Evolutionary conservation across 2,797 vertebrate genomes (phyloP).

Genomic region (Coccyzus lansbergi): DNA sequence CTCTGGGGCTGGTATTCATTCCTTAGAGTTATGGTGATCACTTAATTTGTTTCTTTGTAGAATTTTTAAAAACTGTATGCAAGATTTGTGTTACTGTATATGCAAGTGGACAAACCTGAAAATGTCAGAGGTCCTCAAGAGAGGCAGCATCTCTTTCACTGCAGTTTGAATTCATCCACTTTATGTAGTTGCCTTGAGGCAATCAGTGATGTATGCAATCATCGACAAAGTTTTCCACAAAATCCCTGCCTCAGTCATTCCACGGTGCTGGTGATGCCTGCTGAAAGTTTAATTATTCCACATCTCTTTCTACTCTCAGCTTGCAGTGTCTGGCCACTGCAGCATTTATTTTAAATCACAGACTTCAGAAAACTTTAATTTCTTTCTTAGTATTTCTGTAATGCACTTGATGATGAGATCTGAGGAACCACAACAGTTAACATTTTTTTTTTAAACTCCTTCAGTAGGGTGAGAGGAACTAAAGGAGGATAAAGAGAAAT

Average conservation of each 20-base stretch:
- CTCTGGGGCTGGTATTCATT: background rate
- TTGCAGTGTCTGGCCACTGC: background rate
- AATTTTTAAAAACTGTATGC: background rate
- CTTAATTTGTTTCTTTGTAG: background rate
- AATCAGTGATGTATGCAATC: background rate
- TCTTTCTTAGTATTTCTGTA: background rate
- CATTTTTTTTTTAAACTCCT: background rate
- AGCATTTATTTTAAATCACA: background rate
- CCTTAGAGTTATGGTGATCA: background rate
- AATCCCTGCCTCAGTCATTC: background rate
- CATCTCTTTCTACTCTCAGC: background rate
- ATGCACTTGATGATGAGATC: background rate
- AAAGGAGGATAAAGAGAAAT: background rate
- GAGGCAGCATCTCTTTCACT: background rate
- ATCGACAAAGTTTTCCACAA: background rate
- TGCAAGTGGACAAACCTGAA: background rate
- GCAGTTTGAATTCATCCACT: background rate
- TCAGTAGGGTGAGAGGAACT: background rate
- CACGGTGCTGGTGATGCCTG: background rate
- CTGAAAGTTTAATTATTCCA: background rate
- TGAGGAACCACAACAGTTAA: background rate
- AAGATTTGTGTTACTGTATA: background rate
- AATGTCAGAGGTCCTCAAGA: background rate
- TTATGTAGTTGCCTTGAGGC: background rate
- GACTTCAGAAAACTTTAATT: background rate